Percentiles rank a stretch among this genome's conserved stretches.
phyloP scores from a whole-genome alignment of 2,113 vertebrate species.

The Hypomesus transpacificus region DNA sequence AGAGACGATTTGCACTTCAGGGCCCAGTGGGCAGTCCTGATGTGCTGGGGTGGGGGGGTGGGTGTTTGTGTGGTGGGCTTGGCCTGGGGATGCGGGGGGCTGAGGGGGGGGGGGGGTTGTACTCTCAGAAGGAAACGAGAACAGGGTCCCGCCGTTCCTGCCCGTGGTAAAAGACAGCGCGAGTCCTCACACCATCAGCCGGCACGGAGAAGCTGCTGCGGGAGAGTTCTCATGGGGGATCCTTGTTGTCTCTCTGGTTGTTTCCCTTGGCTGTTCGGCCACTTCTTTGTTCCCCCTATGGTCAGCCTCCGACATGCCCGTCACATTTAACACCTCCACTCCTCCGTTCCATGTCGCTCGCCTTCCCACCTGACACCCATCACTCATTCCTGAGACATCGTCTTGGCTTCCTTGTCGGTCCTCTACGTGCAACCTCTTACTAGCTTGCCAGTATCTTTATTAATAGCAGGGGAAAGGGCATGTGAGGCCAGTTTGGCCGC shows the following conservation, averaged over 20 bases:
- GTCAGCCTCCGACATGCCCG: constrained; percentile 29
- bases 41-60: constrained; percentile 6
- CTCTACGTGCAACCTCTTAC: too few relatives aligned
- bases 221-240: constrained; percentile 22
- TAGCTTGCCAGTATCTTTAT: too few relatives aligned
- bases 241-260: background rate
- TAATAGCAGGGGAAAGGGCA: too few relatives aligned
- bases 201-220: constrained; percentile 11
- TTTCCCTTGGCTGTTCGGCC: constrained; percentile 14
- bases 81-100: constrained; percentile 25
- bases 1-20: constrained; percentile 85
- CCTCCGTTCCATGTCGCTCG: background rate
- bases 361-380: constrained; percentile 47
- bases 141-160: constrained; percentile 71
- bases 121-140: constrained; percentile 86
- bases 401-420: background rate
- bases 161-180: constrained; percentile 75
- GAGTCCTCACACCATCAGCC: constrained; percentile 56
- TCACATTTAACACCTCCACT: constrained; percentile 43
- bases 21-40: constrained; percentile 83
- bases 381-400: constrained; percentile 30
- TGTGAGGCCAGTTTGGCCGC: too few relatives aligned
- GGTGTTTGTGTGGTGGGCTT: background rate
- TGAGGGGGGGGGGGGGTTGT: background rate
- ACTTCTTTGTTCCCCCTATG: constrained; percentile 24